Base-by-base conservation (phyloP, 1,140 invertebrate species). In the Cecropterus lyciades region DNA sequence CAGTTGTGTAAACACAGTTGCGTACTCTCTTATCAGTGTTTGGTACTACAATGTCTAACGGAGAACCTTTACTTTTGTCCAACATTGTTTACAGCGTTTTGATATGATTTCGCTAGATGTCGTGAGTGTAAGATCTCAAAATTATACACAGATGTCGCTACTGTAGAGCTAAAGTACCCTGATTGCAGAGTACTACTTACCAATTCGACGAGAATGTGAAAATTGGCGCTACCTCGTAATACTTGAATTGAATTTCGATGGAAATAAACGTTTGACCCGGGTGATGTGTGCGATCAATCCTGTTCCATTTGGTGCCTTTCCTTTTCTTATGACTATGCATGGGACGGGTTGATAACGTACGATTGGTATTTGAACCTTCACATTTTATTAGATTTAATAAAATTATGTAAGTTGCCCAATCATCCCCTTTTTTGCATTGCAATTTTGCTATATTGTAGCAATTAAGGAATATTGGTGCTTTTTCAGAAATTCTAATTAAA, bases 191-290 rank as follows among this genome's bases (percentile, higher is more conserved):
- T 27, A 49, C 46, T 52, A 63, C 60, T 52, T 63, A 43, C 33
- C 37, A 27, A 63, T 63, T 63, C 37, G 17, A 52, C 30, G 60
- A 43, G 51, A 46, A 63, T 51, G 59, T 63, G 59, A 63, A 52
- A 63, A 63, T 63, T 63, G 59, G 11, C 4, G 33, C 48, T 63
- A 42, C 59, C 59, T 63, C 59, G 37, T 63, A 63, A 63, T 63
- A 51, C 48, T 52, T 52, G 60, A 69, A 69, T 65, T 56, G 63
- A 53, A 69, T 69, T 69, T 65, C 52, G 48, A 49, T 45, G 67
- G 66, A 74, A 75, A 75, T 73, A 78, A 72, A 72, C 69, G 71
- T 67, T 63, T 63, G 59, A 63, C 59, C 59, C 59, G 46, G 37
- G 15, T 40, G 59, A 52, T 63, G 59, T 69, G 57, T 15, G 65